Percentiles rank a stretch among this genome's conserved stretches.
Conservation (phyloP, 2,113 vertebrate species). For the Triplophysa rosa region DNA sequence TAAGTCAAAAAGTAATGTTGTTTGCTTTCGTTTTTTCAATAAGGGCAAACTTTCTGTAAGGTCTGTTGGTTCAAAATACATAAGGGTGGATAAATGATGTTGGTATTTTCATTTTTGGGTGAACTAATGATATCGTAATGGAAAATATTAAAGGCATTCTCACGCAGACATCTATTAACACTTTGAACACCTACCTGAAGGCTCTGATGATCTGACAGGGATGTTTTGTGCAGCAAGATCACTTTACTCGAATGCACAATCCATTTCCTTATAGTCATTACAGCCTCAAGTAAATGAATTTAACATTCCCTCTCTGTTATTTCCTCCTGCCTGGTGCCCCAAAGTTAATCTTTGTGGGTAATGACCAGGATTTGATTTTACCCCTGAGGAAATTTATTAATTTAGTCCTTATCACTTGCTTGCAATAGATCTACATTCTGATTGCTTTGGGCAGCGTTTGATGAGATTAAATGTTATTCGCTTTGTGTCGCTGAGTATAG, state of each 20-base stretch:
- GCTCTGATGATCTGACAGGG: neutral
- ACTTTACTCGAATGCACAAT: neutral
- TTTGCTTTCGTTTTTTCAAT: no score
- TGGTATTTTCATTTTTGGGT: no score
- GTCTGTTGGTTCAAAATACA: no score
- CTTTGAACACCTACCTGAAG: neutral
- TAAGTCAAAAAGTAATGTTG: no score
- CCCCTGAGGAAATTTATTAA: slow-evolving; percentile 63
- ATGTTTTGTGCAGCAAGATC: neutral
- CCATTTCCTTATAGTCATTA: slow-evolving; percentile 13
- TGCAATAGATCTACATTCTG: slow-evolving; percentile 64
- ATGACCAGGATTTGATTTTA: slow-evolving; percentile 57
- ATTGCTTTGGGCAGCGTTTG: slow-evolving; percentile 67
- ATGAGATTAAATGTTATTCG: slow-evolving; percentile 64
- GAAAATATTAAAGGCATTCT: neutral
- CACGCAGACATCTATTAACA: neutral
- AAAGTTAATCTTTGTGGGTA: slow-evolving; percentile 62
- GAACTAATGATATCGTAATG: neutral
- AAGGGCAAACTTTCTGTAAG: no score
- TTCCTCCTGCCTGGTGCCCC: slow-evolving; percentile 10
- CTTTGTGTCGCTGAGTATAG: slow-evolving; percentile 5
- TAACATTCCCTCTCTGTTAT: neutral
- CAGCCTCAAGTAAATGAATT: slow-evolving; percentile 16
- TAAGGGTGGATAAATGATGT: no score
- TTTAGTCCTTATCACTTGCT: slow-evolving; percentile 66